Percentiles rank a stretch among this genome's conserved stretches.
These are phyloP conservation scores for Agrilus mali DNA, from an alignment of 2,888 invertebrate genomes.

Conservation along the genomic window DNA sequence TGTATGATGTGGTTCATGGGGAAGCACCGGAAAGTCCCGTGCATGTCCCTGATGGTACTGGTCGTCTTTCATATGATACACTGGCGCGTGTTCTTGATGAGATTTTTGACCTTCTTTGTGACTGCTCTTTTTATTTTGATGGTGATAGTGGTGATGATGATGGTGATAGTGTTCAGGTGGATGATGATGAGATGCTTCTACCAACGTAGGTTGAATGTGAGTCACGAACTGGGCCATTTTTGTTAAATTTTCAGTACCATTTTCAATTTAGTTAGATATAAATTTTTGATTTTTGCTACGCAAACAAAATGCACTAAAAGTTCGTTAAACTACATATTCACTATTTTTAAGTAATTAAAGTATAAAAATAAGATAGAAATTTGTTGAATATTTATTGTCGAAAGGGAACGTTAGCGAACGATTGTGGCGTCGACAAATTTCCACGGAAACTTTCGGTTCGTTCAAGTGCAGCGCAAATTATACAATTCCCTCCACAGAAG, in stretches of 20 bases:
- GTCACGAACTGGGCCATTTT: conserved; percentile 47
- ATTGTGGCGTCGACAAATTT: too few relatives aligned
- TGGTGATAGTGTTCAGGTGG: conserved; percentile 38
- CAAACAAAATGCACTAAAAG: too few relatives aligned
- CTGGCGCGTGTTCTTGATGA: conserved; percentile 13
- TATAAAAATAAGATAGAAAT: too few relatives aligned
- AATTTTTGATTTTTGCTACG: not conserved
- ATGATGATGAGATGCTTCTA: conserved; percentile 45
- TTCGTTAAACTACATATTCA: too few relatives aligned
- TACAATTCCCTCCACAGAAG: too few relatives aligned
- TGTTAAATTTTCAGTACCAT: not conserved
- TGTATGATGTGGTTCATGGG: conserved; percentile 17
- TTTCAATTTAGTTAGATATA: too few relatives aligned
- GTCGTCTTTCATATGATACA: conserved; percentile 18
- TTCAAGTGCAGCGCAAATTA: too few relatives aligned
- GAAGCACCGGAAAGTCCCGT: conserved; percentile 28
- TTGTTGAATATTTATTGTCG: too few relatives aligned
- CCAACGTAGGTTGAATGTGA: conserved; percentile 44
- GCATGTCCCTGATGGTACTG: conserved; percentile 18
- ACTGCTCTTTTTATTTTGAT: conserved; percentile 19
- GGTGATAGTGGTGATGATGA: conserved; percentile 32
- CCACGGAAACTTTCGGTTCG: too few relatives aligned
- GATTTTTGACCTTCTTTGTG: conserved; percentile 23
- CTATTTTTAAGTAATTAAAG: too few relatives aligned
- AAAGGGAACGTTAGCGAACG: too few relatives aligned